Percentiles rank a stretch among this genome's conserved stretches.
Evolutionary conservation across 2,797 vertebrate genomes (phyloP).

Genomic region (Florisuga fusca): DNA sequence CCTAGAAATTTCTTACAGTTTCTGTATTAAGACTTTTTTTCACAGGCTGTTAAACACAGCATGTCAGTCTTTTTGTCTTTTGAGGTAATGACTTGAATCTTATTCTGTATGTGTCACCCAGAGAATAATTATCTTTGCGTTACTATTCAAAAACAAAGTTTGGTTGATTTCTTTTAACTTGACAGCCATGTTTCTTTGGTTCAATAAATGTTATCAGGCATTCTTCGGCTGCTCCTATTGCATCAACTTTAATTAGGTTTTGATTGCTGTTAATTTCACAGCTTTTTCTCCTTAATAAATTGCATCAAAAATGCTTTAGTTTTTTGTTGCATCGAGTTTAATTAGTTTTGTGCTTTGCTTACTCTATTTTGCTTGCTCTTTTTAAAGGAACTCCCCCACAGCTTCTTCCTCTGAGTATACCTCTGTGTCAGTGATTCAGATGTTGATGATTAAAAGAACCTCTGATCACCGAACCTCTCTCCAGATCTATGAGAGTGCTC

Average conservation of each 20-base stretch:
- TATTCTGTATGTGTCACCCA: constrained; percentile 70
- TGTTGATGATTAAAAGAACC: constrained; percentile 9
- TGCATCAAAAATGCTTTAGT: constrained; percentile 76
- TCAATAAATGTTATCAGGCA: constrained; percentile 82
- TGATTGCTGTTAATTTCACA: constrained; percentile 86
- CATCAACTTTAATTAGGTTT: constrained; percentile 84
- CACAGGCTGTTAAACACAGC: constrained; percentile 59
- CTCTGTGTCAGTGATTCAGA: constrained; percentile 35
- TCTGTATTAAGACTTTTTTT: constrained; percentile 58
- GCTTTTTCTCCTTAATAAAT: constrained; percentile 82
- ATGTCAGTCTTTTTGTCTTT: constrained; percentile 69
- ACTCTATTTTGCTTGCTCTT: constrained; percentile 68
- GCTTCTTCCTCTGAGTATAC: constrained; percentile 52
- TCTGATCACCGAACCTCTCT: background rate
- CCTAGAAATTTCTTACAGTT: constrained; percentile 38
- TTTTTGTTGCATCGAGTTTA: constrained; percentile 80
- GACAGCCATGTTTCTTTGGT: constrained; percentile 79
- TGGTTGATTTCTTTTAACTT: constrained; percentile 75
- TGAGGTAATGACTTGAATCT: constrained; percentile 79
- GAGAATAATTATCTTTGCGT: constrained; percentile 74
- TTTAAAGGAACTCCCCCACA: constrained; percentile 50
- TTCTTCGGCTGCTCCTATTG: constrained; percentile 78
- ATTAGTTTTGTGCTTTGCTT: constrained; percentile 81
- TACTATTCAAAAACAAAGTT: constrained; percentile 72
- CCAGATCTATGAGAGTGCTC: background rate